These are phyloP conservation scores for Thymelicus lineola DNA, from an alignment of 2,888 invertebrate genomes.

Conservation along the genomic window DNA sequence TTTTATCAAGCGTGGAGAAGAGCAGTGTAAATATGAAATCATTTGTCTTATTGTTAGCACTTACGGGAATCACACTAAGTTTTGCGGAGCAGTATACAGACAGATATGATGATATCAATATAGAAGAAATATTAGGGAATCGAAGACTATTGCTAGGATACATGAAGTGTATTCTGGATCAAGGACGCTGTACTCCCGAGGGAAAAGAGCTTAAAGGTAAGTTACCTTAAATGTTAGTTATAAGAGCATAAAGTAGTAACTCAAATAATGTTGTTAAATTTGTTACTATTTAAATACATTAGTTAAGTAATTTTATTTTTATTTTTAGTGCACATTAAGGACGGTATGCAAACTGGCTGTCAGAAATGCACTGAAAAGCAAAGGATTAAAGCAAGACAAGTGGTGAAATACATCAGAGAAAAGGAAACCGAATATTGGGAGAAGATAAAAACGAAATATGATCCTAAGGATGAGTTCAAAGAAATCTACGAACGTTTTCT, in stretches of 20 bases:
- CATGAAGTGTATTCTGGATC: slow-evolving; percentile 87
- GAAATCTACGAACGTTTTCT: slow-evolving; percentile 83
- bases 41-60: slow-evolving; percentile 33
- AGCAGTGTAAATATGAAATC: slow-evolving; percentile 38
- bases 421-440: slow-evolving; percentile 88
- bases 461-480: slow-evolving; percentile 87
- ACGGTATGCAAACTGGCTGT: slow-evolving; percentile 88
- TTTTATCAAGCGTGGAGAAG: neutral
- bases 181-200: slow-evolving; percentile 88
- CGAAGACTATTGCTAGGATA: slow-evolving; percentile 88
- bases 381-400: slow-evolving; percentile 85
- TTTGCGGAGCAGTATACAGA: slow-evolving; percentile 79
- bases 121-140: slow-evolving; percentile 88
- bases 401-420: slow-evolving; percentile 87
- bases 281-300: too few relatives aligned
- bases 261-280: too few relatives aligned
- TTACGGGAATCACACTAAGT: slow-evolving; percentile 34
- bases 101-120: slow-evolving; percentile 88
- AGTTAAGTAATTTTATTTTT: neutral
- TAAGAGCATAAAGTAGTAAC: too few relatives aligned
- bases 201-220: slow-evolving; percentile 89
- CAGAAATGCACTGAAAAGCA: slow-evolving; percentile 89
- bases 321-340: slow-evolving; percentile 85
- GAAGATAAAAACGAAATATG: slow-evolving; percentile 88
- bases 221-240: slow-evolving; percentile 39